Evolutionary conservation across 2,113 vertebrate genomes (phyloP).

Genomic region (Cochlearius cochlearius): DNA sequence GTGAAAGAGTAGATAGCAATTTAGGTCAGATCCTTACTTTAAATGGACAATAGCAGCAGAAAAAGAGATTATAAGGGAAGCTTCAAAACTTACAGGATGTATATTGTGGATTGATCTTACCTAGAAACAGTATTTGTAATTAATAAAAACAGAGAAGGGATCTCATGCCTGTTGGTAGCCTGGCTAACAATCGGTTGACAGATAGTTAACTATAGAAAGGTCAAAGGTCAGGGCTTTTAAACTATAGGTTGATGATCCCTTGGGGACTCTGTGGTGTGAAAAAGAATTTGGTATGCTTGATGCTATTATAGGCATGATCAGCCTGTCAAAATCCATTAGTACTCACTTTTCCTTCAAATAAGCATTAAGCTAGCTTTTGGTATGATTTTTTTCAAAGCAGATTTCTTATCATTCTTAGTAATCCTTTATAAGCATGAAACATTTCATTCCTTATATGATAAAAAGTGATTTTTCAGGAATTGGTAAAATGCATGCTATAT

Average conservation of each 20-base stretch:
- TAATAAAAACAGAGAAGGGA: not conserved
- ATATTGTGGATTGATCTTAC: not conserved
- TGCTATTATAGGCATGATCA: slow-evolving; percentile 54
- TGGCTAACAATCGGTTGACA: slow-evolving; percentile 36
- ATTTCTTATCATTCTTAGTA: slow-evolving; percentile 17
- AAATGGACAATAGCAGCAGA: not conserved
- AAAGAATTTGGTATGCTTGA: slow-evolving; percentile 56
- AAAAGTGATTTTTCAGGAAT: not conserved
- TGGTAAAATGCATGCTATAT: not conserved
- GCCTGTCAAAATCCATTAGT: slow-evolving; percentile 62
- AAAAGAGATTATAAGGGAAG: not conserved
- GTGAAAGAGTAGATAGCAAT: not conserved
- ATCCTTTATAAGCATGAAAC: not conserved
- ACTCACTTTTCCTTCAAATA: slow-evolving; percentile 29
- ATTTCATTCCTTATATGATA: not conserved
- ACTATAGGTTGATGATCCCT: slow-evolving; percentile 47
- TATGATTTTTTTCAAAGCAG: slow-evolving; percentile 2
- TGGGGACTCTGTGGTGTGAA: slow-evolving; percentile 40
- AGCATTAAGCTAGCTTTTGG: slow-evolving; percentile 24
- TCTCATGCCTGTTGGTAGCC: not conserved
- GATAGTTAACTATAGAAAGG: slow-evolving; percentile 46
- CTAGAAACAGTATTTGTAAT: not conserved
- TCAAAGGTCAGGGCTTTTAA: slow-evolving; percentile 38
- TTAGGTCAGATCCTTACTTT: not conserved
- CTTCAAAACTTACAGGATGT: not conserved